These are phyloP conservation scores for Spondyliosoma cantharus DNA, from an alignment of 2,797 vertebrate species.

Conservation along the genomic window DNA sequence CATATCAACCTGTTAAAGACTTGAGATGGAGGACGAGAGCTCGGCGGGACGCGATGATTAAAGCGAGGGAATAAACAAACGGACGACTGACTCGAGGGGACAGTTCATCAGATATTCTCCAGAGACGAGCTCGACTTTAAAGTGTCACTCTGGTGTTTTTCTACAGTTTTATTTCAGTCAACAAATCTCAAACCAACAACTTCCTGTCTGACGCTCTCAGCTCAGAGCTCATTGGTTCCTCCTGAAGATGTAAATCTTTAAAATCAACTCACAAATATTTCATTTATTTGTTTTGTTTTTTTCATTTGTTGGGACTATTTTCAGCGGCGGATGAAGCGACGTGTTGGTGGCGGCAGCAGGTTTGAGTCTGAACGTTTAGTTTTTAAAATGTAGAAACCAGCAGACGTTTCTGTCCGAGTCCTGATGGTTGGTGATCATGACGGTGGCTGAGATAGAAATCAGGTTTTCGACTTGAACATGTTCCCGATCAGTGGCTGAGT, in stretches of 20 bases:
- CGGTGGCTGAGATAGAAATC: not conserved
- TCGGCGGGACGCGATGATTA: not conserved
- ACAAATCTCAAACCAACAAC: not conserved
- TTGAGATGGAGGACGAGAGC: too few relatives aligned
- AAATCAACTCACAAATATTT: not conserved
- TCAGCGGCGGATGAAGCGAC: not conserved
- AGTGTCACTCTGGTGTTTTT: not conserved
- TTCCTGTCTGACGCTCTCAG: not conserved
- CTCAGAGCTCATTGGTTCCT: not conserved
- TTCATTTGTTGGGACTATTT: not conserved
- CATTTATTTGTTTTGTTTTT: too few relatives aligned
- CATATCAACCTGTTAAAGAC: not conserved
- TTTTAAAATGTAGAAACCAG: not conserved
- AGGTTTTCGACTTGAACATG: not conserved
- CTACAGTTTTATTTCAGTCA: too few relatives aligned
- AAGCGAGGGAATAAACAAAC: not conserved
- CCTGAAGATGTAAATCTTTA: slow-evolving; percentile 37
- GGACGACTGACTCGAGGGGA: not conserved
- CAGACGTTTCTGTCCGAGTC: not conserved
- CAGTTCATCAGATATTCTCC: not conserved
- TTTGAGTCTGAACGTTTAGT: not conserved
- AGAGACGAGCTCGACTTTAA: not conserved
- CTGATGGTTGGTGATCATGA: not conserved
- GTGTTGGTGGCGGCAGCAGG: too few relatives aligned
- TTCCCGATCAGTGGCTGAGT: not conserved